A percentile compares a stretch with the other conserved stretches of the same genome.
phyloP scores from a whole-genome alignment of 2,888 invertebrate species.

The Oligia strigilis region DNA sequence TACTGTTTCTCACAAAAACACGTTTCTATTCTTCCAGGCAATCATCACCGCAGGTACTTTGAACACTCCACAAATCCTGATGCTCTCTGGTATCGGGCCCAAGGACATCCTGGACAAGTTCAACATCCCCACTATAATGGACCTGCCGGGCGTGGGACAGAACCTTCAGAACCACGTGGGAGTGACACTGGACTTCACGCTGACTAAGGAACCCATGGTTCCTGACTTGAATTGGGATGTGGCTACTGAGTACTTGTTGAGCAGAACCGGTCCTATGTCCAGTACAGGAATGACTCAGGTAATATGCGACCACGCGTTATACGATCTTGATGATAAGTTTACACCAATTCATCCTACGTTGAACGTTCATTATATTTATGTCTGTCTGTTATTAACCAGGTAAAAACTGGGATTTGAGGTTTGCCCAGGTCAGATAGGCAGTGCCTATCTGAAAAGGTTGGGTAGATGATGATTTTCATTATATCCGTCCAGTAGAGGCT shows the following conservation, averaged over 20 bases:
- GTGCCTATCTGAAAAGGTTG: too few species aligned
- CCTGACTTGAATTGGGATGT: slow-evolving; percentile 91
- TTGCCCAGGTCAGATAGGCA: too few species aligned
- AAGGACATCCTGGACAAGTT: slow-evolving; percentile 90
- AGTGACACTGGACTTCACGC: slow-evolving; percentile 89
- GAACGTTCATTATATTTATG: neutral
- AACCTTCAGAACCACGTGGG: slow-evolving; percentile 93
- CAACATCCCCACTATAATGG: slow-evolving; percentile 91
- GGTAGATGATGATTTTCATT: neutral
- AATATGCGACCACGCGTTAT: slow-evolving; percentile 4
- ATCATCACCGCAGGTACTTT: slow-evolving; percentile 92
- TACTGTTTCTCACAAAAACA: neutral
- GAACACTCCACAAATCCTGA: slow-evolving; percentile 92
- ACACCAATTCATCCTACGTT: neutral
- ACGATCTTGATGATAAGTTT: neutral
- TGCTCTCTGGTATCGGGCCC: slow-evolving; percentile 93
- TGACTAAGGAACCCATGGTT: slow-evolving; percentile 87
- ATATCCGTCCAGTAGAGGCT: neutral
- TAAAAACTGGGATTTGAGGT: neutral
- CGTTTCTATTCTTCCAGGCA: slow-evolving; percentile 76
- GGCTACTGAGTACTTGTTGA: slow-evolving; percentile 91
- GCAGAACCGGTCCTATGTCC: slow-evolving; percentile 91
- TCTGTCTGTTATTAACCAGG: neutral
- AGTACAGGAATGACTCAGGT: slow-evolving; percentile 93
- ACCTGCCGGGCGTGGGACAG: slow-evolving; percentile 93